A percentile compares a stretch with the other conserved stretches of the same genome.
These are phyloP conservation scores for Drosophila nebulosa DNA, from an alignment of 1,140 invertebrate genomes.

Conservation along the genomic window DNA sequence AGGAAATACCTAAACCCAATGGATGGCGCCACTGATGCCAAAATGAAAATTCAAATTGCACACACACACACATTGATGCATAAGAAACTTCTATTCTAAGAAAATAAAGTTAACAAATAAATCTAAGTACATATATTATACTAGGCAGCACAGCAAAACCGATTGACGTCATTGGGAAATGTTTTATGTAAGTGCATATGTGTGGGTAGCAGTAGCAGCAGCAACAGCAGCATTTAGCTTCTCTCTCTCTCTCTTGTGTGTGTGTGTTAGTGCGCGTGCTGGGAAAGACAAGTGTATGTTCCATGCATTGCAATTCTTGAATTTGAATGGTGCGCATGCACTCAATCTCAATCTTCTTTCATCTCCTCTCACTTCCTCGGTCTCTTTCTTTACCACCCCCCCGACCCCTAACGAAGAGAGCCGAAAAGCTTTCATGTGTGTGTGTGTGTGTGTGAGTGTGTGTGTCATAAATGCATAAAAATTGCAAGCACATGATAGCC, in stretches of 20 bases:
- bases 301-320: constrained; percentile 57
- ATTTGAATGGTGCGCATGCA: constrained; percentile 70
- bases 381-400: constrained; percentile 1
- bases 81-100: constrained; percentile 38
- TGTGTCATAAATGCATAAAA: constrained; percentile 75
- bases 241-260: not conserved
- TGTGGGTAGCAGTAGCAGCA: constrained; percentile 39
- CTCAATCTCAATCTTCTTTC: constrained; percentile 19
- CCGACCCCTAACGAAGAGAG: constrained; percentile 19
- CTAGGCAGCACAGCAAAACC: constrained; percentile 7
- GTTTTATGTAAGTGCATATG: constrained; percentile 20
- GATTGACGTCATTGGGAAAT: constrained; percentile 69
- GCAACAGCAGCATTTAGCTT: constrained; percentile 22
- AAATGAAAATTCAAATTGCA: not conserved
- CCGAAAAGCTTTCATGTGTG: constrained; percentile 30
- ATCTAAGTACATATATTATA: constrained; percentile 21
- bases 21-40: constrained; percentile 48
- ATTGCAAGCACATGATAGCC: constrained; percentile 63
- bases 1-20: constrained; percentile 10
- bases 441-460: constrained; percentile 9
- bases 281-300: constrained; percentile 51
- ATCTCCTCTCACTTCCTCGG: constrained; percentile 11
- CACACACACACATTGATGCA: not conserved
- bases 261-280: constrained; percentile 66
- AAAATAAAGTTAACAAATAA: constrained; percentile 46